phyloP scores from a whole-genome alignment of 92 coral and sea anemone genomes.

The Actinernus sp. region DNA sequence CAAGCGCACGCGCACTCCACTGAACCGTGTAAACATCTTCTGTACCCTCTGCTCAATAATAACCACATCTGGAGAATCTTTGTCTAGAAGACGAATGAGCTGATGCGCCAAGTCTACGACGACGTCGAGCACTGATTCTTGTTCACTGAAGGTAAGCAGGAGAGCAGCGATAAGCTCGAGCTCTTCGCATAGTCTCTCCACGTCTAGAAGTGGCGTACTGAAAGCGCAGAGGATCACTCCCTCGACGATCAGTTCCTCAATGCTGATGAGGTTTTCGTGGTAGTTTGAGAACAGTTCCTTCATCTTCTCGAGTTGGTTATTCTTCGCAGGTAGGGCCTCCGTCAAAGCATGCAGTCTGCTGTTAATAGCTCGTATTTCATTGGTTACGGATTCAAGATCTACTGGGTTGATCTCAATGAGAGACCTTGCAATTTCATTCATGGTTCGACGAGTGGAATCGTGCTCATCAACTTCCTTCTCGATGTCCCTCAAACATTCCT shows the following conservation, averaged over 20 bases:
- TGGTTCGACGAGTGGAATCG: slow-evolving; percentile 45
- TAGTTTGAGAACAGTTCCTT: slow-evolving; percentile 77
- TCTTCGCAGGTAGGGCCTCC: slow-evolving; percentile 70
- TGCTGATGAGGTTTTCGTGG: slow-evolving; percentile 66
- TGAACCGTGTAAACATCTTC: slow-evolving; percentile 66
- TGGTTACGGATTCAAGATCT: slow-evolving; percentile 63
- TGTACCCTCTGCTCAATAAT: slow-evolving; percentile 77
- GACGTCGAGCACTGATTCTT: slow-evolving; percentile 70
- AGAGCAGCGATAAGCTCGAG: slow-evolving; percentile 54
- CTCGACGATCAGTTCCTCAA: slow-evolving; percentile 81
- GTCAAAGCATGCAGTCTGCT: slow-evolving; percentile 73
- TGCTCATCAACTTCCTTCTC: slow-evolving; percentile 60
- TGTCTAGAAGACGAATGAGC: slow-evolving; percentile 65
- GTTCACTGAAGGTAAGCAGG: slow-evolving; percentile 56
- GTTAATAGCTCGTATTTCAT: slow-evolving; percentile 69
- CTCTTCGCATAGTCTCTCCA: slow-evolving; percentile 56
- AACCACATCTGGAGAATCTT: slow-evolving; percentile 73
- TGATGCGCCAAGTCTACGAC: slow-evolving; percentile 72
- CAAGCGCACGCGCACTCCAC: slow-evolving; percentile 71
- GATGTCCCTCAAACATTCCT: slow-evolving; percentile 70
- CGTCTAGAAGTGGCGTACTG: slow-evolving; percentile 70
- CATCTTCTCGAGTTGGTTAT: slow-evolving; percentile 75
- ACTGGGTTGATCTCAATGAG: slow-evolving; percentile 78
- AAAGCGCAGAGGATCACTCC: slow-evolving; percentile 71
- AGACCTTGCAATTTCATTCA: slow-evolving; percentile 69